phyloP scores from a whole-genome alignment of 2,797 vertebrate genomes.

The Myioborus melanocephalus region DNA sequence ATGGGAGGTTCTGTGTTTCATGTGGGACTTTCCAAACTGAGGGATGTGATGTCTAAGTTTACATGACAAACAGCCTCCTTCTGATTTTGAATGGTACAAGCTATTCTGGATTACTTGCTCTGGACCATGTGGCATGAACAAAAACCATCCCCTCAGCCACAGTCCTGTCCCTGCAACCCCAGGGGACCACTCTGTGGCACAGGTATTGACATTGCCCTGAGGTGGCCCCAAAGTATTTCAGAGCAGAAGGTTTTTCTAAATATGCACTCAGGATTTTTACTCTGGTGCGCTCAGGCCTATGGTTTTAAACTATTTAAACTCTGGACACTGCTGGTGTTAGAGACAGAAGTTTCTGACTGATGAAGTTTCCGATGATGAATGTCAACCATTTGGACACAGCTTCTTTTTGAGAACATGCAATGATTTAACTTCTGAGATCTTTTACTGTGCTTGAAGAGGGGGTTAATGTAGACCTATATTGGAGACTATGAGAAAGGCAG shows the following conservation, averaged over 20 bases:
- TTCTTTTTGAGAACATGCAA: neutral
- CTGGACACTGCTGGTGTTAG: neutral
- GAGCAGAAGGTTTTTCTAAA: neutral
- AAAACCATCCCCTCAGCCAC: neutral
- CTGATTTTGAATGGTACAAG: neutral
- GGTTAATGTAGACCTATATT: neutral
- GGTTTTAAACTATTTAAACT: neutral
- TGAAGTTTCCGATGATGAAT: neutral
- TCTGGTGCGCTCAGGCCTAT: neutral
- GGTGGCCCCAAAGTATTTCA: neutral
- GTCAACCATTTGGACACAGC: neutral
- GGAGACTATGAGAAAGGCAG: neutral
- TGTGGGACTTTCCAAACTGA: neutral
- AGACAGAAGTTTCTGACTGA: neutral
- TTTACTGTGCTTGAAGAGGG: neutral
- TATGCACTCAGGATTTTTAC: neutral
- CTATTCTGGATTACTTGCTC: neutral
- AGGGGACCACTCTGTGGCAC: neutral
- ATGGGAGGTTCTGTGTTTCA: neutral
- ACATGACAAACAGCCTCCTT: neutral
- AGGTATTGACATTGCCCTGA: neutral
- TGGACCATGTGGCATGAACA: neutral
- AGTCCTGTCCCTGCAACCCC: neutral
- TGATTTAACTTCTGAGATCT: neutral
- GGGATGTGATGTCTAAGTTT: neutral